Evolutionary conservation across 2,888 invertebrate species (phyloP), one percentile per base, ranked within the genome.

Genomic region (Abrostola tripartita): DNA sequence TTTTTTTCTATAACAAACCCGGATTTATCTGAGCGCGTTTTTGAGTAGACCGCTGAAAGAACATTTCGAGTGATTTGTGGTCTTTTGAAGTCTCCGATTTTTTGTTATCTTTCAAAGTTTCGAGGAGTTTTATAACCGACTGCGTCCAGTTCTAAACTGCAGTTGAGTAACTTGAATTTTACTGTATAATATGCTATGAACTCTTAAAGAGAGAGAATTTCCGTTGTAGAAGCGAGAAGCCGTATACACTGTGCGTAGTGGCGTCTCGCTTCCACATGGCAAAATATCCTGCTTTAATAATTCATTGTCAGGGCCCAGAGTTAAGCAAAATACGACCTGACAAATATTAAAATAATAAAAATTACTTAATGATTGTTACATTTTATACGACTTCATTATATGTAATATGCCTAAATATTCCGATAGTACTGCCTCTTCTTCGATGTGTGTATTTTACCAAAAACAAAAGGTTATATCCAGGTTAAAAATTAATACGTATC

Each of bases 21-120:
- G 37, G 53, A 81, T 83, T 81, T 81, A 84, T 83, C 81, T 78
- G 78, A 67, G 76, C 73, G 64, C 55, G 68, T 74, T 75, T 72
- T 54, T 10, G 63, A 64, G 63, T 66, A 60, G 50, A 65, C 58
- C 50, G 44, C 50, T 62, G 56, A 64, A 40, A 38, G 10, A 52
- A 51, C 40, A 36, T 56, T 61, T 47, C 37, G 14, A 44, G 41
- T 61, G 68, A 64, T 78, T 74, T 65, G 58, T 74, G 44, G 11
- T 12, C 0, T 47, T 53, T 60, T 24, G 0, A 2, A 37, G 35
- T 49, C 42, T 47, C 24, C 1, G 40, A 14, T 47, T 47, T 12
- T 24, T 5, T 8, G 24, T 14, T 47, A 24, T 47, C 9, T 24
- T 24, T 47, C 5, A 14, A 14, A 5, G n/a, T 5, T 12, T 14